Base-by-base conservation (phyloP, 37 sponge, comb jelly and placozoan species). In the Diacarnus erythraeanus region DNA sequence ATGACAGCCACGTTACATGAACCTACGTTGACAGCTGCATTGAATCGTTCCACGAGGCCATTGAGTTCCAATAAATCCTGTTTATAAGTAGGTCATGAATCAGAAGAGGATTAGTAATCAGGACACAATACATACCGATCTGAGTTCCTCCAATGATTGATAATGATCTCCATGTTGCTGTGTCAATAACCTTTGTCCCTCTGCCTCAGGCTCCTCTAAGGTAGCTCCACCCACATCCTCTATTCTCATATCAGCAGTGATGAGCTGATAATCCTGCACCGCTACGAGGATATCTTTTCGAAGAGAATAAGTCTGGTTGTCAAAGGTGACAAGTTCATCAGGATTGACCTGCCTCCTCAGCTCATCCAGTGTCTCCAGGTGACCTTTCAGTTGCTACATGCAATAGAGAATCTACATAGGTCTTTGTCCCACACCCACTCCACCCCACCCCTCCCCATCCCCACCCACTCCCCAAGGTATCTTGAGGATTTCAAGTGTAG, bases 341-440 rank as follows among this genome's bases (percentile, higher is more conserved):
- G 57, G 59, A 4, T 38, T 43, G n/a, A 92, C 74, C 59, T 76
- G 82, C 5, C 56, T 57, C 26, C 80, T 64, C 15, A 87, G 71
- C 59, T 85, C 84, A 44, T 92, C 93, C 59, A 92, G 59, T 2
- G 79, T 33, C 26, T 81, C 57, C 6, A 92, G 26, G 68, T 92
- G 84, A 18, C 78, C 76, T 44, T 81, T 87, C 67, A 92, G 74
- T 77, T 88, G 85, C 93, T 90, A 31, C 10, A 20, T 20, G 10
- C 56, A 1, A 36, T 8, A 64, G 39, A 22, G 40, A 17, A 36
- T 15, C 8, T 37, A 36, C 20, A 36, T 72, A 12, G 26, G 64
- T 23, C 27, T n/a, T 9, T 63, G n/a, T 63, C n/a, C n/a, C n/a
- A n/a, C n/a, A n/a, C n/a, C n/a, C n/a, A n/a, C n/a, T n/a, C n/a